Percentiles rank a stretch among this genome's conserved stretches.
Evolutionary conservation across 2,888 invertebrate species (phyloP).

Genomic region (Oxytorus armatus): DNA sequence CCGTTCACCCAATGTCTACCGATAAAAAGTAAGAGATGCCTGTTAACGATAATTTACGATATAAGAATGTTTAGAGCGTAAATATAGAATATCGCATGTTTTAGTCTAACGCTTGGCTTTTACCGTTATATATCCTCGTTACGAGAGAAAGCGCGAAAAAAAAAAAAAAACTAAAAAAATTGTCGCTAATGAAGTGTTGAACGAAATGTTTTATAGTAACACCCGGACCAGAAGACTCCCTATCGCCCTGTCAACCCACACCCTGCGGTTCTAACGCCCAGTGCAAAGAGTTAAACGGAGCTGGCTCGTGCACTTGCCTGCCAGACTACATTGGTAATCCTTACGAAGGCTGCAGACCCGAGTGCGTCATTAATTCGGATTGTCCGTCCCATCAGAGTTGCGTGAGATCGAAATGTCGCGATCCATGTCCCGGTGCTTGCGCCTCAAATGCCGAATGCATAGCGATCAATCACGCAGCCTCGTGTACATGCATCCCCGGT

Average conservation of each 20-base stretch:
- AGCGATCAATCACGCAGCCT: slow-evolving; percentile 84
- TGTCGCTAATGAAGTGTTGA: slow-evolving; percentile 29
- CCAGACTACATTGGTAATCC: slow-evolving; percentile 88
- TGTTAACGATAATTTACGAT: not conserved
- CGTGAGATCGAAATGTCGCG: slow-evolving; percentile 89
- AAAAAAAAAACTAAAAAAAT: not conserved
- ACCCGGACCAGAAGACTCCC: slow-evolving; percentile 73
- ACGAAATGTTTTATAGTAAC: slow-evolving; percentile 67
- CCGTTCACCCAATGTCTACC: slow-evolving; percentile 87
- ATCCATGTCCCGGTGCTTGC: slow-evolving; percentile 89
- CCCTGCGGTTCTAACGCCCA: slow-evolving; percentile 89
- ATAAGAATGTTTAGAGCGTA: not conserved
- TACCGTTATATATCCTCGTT: not conserved
- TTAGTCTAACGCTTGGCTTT: slow-evolving; percentile 29
- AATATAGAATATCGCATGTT: slow-evolving; percentile 28
- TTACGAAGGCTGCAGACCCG: slow-evolving; percentile 90
- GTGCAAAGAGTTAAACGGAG: slow-evolving; percentile 85
- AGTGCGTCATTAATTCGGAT: slow-evolving; percentile 92
- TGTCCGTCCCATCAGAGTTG: slow-evolving; percentile 91
- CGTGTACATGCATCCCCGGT: slow-evolving; percentile 82
- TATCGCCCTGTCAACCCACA: slow-evolving; percentile 87
- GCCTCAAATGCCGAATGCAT: slow-evolving; percentile 86
- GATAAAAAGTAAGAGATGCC: slow-evolving; percentile 86
- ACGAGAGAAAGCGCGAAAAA: slow-evolving; percentile 2
- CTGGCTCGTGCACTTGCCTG: slow-evolving; percentile 86